Percentiles rank a stretch among this genome's conserved stretches.
These are phyloP conservation scores for Entomobrya multifasciata DNA, from an alignment of 2,888 invertebrate species.

Conservation along the genomic window DNA sequence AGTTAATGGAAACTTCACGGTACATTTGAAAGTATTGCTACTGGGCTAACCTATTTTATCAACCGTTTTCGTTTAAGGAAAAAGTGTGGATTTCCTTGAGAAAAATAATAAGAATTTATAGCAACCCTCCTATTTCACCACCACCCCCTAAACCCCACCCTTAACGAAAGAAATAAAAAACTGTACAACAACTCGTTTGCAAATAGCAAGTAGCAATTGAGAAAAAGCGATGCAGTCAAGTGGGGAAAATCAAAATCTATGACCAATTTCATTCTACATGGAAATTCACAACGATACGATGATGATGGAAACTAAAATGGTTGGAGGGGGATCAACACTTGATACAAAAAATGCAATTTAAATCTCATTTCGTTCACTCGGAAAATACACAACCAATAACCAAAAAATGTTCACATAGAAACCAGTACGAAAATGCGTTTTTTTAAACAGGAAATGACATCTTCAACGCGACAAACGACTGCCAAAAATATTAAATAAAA, in stretches of 20 bases:
- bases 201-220: too few relatives aligned
- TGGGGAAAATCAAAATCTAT: background rate
- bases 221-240: too few relatives aligned
- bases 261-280: background rate
- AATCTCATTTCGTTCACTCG: conserved; percentile 8
- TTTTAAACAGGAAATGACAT: background rate
- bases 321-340: conserved; percentile 50
- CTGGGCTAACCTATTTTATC: too few relatives aligned
- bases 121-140: too few relatives aligned
- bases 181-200: too few relatives aligned
- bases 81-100: too few relatives aligned
- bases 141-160: too few relatives aligned
- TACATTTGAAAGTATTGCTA: too few relatives aligned
- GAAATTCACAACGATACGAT: background rate
- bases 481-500: background rate
- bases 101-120: too few relatives aligned
- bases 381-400: background rate
- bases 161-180: too few relatives aligned
- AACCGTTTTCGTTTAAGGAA: too few relatives aligned
- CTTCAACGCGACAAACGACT: background rate
- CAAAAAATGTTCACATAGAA: background rate
- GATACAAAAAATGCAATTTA: conserved; percentile 38
- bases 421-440: background rate
- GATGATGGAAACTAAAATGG: conserved; percentile 28
- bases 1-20: too few relatives aligned